Evolutionary conservation across 2,113 vertebrate genomes (phyloP).

Genomic region (Alouatta palliata): DNA sequence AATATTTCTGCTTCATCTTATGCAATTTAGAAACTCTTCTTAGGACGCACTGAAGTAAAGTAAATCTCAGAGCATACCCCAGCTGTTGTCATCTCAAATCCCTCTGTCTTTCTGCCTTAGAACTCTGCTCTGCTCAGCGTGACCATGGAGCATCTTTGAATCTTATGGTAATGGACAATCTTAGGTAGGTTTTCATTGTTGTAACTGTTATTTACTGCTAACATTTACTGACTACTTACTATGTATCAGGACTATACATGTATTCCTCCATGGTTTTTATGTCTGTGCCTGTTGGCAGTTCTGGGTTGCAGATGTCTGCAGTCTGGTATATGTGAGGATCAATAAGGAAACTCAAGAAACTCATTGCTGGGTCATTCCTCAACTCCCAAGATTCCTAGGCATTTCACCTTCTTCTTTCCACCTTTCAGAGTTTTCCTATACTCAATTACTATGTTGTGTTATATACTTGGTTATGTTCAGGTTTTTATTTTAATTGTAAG

Average conservation of each 20-base stretch:
- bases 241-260: not conserved
- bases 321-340: not conserved
- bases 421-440: not conserved
- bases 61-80: not conserved
- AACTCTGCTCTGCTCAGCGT: not conserved
- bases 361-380: not conserved
- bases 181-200: not conserved
- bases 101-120: not conserved
- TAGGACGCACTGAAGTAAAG: not conserved
- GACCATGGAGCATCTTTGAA: not conserved
- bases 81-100: not conserved
- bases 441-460: not conserved
- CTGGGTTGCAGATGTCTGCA: not conserved
- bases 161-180: not conserved
- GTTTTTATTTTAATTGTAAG: not conserved
- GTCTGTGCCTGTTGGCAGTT: not conserved
- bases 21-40: not conserved
- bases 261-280: not conserved
- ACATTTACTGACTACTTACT: not conserved
- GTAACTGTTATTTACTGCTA: not conserved
- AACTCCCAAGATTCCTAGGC: not conserved
- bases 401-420: not conserved
- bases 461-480: not conserved
- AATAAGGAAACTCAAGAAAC: not conserved
- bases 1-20: not conserved